These are phyloP conservation scores for Podotricha telesiphe DNA, from an alignment of 2,888 invertebrate species.

Conservation along the genomic window DNA sequence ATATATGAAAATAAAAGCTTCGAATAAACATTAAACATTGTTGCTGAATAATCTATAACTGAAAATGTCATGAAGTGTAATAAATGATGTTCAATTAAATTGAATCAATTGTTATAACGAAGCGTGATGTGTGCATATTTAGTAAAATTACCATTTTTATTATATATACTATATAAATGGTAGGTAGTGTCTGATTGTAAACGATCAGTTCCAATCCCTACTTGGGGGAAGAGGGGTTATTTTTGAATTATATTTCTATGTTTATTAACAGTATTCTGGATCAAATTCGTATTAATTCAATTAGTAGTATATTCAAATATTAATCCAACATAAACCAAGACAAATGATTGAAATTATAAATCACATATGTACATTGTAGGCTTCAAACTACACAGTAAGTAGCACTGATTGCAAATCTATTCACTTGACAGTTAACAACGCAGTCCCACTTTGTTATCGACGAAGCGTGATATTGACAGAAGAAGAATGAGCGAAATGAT, in stretches of 20 bases:
- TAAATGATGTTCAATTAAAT: conserved; percentile 12
- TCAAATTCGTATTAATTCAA: too few relatives aligned
- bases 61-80: conserved; percentile 17
- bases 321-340: too few relatives aligned
- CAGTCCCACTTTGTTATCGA: conserved; percentile 12
- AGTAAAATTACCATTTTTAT: not conserved
- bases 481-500: conserved; percentile 4
- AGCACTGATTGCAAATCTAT: conserved; percentile 8
- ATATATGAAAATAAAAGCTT: conserved; percentile 16
- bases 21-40: conserved; percentile 12
- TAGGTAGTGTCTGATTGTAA: too few relatives aligned
- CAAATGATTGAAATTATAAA: too few relatives aligned
- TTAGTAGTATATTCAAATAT: too few relatives aligned
- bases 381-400: not conserved
- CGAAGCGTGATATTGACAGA: conserved; percentile 11
- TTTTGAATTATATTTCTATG: too few relatives aligned
- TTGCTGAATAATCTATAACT: conserved; percentile 10
- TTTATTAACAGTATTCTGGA: too few relatives aligned
- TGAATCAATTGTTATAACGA: not conserved
- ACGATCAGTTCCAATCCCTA: too few relatives aligned
- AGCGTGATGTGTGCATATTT: not conserved
- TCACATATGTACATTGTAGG: too few relatives aligned
- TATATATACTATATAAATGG: too few relatives aligned
- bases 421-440: conserved; percentile 14
- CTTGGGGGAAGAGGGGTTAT: too few relatives aligned